These are phyloP conservation scores for Steatocranus sp. DNA, from an alignment of 2,797 vertebrate genomes.

Conservation along the genomic window DNA sequence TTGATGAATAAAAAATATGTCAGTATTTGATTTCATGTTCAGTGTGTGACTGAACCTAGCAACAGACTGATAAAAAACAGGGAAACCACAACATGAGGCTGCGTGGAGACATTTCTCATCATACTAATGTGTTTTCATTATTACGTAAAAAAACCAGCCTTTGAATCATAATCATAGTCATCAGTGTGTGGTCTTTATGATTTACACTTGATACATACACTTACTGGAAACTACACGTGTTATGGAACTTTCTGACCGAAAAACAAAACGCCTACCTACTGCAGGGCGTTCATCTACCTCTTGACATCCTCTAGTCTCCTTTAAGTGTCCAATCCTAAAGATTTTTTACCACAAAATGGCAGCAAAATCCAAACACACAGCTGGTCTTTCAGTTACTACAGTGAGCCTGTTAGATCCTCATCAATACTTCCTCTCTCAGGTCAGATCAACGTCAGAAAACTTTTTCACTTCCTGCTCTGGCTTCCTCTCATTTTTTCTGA, in stretches of 20 bases:
- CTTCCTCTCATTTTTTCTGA: conserved; percentile 11
- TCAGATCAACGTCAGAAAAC: background rate
- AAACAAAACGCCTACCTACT: background rate
- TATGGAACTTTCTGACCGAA: background rate
- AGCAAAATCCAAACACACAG: background rate
- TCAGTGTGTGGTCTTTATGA: background rate
- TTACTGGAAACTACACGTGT: background rate
- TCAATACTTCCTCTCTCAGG: conserved; percentile 24
- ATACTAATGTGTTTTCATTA: background rate
- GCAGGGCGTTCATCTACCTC: background rate
- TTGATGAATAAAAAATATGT: background rate
- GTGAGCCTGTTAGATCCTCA: conserved; percentile 12
- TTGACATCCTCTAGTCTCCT: background rate
- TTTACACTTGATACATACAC: background rate
- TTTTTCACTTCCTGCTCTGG: conserved; percentile 44
- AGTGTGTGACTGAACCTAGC: background rate
- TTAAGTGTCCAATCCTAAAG: background rate
- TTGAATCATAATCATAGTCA: background rate
- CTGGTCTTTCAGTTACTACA: background rate
- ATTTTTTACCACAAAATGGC: background rate
- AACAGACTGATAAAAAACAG: background rate
- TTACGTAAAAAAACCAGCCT: background rate
- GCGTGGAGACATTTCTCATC: background rate
- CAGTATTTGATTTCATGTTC: background rate
- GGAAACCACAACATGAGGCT: background rate